A percentile compares a stretch with the other conserved stretches of the same genome.
These are phyloP conservation scores for Drosophila pseudoobscura DNA, from an alignment of 1,140 invertebrate species.

Conservation along the genomic window DNA sequence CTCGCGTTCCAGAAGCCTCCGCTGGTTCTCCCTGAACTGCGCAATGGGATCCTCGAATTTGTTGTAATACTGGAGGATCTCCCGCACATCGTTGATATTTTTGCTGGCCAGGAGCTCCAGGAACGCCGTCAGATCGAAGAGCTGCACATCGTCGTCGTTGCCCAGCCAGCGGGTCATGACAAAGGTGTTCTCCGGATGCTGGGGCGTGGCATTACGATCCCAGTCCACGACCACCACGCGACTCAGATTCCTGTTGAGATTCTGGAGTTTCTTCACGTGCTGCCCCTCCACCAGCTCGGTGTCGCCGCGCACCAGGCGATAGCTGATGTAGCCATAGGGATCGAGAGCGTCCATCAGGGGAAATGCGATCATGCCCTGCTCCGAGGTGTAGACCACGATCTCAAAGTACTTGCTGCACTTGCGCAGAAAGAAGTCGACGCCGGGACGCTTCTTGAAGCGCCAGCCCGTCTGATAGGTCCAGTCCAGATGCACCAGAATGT, in stretches of 20 bases:
- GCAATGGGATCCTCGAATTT: conserved; percentile 97
- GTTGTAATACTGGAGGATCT: conserved; percentile 95
- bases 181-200: conserved; percentile 95
- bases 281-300: conserved; percentile 97
- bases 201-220: conserved; percentile 92
- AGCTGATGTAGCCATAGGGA: conserved; percentile 93
- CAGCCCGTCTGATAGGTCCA: conserved; percentile 95
- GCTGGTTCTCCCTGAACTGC: conserved; percentile 95
- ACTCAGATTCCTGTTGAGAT: conserved; percentile 96
- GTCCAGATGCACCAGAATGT: conserved; percentile 97
- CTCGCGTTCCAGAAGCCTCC: conserved; percentile 86
- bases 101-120: conserved; percentile 94
- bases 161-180: conserved; percentile 95
- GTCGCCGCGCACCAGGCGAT: conserved; percentile 96
- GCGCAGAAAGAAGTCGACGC: conserved; percentile 97
- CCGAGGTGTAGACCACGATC: conserved; percentile 97
- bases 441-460: conserved; percentile 98
- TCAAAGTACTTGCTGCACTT: conserved; percentile 96
- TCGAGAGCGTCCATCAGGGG: conserved; percentile 97
- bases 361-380: conserved; percentile 95
- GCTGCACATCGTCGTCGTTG: conserved; percentile 93
- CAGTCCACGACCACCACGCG: conserved; percentile 98
- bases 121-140: conserved; percentile 96
- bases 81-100: conserved; percentile 95
- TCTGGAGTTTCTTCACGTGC: conserved; percentile 97